Evolutionary conservation across 2,113 vertebrate species (phyloP).

Genomic region (Prochilodus magdalenae): DNA sequence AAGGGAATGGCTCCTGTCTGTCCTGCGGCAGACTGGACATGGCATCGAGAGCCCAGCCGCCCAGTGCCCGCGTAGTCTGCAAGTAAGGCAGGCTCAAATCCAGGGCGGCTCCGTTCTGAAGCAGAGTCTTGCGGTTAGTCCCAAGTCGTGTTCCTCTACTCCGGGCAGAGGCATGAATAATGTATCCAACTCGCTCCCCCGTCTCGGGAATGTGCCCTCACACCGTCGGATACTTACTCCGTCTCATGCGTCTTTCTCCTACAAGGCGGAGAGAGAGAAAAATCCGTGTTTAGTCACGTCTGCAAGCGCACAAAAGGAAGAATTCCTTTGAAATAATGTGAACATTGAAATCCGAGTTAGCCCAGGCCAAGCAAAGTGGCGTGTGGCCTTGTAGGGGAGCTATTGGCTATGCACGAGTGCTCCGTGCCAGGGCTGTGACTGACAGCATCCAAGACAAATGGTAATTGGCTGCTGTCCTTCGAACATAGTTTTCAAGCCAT

Average conservation of each 20-base stretch:
- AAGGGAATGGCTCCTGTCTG: conserved; percentile 75
- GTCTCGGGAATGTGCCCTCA: conserved; percentile 40
- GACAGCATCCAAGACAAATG: conserved; percentile 11
- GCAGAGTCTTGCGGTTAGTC: conserved; percentile 69
- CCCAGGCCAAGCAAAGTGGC: neutral
- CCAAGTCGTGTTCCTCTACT: conserved; percentile 70
- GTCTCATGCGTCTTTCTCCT: conserved; percentile 65
- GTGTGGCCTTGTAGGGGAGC: conserved; percentile 16
- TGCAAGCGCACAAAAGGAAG: neutral
- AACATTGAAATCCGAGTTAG: neutral
- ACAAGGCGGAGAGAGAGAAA: conserved; percentile 59
- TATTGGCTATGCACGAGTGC: neutral
- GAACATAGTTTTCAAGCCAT: conserved; percentile 4
- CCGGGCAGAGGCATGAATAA: conserved; percentile 71
- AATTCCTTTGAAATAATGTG: neutral
- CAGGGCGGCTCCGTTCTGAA: conserved; percentile 71
- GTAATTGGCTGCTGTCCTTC: conserved; percentile 39
- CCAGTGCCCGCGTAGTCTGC: conserved; percentile 77
- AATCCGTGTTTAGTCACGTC: neutral
- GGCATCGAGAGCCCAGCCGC: conserved; percentile 79
- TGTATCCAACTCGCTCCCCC: conserved; percentile 64
- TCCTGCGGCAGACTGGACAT: conserved; percentile 84
- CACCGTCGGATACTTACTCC: conserved; percentile 59
- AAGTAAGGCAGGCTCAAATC: conserved; percentile 70
- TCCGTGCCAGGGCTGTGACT: conserved; percentile 28